Base-by-base conservation (phyloP, 2,113 vertebrate species). In the Ictidomys tridecemlineatus region DNA sequence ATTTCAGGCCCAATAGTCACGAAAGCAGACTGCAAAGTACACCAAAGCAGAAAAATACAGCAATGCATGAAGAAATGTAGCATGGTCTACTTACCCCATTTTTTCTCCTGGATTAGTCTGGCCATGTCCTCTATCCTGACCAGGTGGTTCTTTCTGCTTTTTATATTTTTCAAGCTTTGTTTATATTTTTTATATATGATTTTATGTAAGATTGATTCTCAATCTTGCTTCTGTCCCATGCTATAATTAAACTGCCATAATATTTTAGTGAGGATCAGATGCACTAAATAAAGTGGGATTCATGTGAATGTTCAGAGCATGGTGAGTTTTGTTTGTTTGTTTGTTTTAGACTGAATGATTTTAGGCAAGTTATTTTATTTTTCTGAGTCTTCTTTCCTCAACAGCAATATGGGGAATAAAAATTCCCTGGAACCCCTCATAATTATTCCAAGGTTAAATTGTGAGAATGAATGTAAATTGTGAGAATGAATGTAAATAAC, bases 81-180 rank as follows among this genome's bases (percentile, higher is more conserved):
- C 5, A 0, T 22, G 3, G 6, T 8, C n/a, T 12, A 26, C 9
- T 69, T 45, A 4, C 6, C 16, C 42, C 18, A 8, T 22, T 7
- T 18, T 58, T 93, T 32, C 5, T 42, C 26, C 34, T 42, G 12
- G 20, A 34, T 93, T 73, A 37, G 13, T 51, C 32, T 77, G 12
- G 13, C 14, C 48, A 4, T 12, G 0, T 4, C 14, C 16, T 82
- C 69, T 26, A 17, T 16, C 16, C 4, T 83, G 12, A 10, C 5
- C 58, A 26, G 4, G 14, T 48, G 12, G 2, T 4, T 58, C 28
- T 45, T 17, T 20, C 42, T 8, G 14, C 5, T 67, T 80, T 73
- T 24, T 8, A 26, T 53, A 24, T 16, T 18, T 72, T 45, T 93
- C 34, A 28, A 42, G 9, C 16, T 48, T 32, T 73, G 5, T 26